phyloP scores from a whole-genome alignment of 2,888 invertebrate genomes.

The Noctua comes region DNA sequence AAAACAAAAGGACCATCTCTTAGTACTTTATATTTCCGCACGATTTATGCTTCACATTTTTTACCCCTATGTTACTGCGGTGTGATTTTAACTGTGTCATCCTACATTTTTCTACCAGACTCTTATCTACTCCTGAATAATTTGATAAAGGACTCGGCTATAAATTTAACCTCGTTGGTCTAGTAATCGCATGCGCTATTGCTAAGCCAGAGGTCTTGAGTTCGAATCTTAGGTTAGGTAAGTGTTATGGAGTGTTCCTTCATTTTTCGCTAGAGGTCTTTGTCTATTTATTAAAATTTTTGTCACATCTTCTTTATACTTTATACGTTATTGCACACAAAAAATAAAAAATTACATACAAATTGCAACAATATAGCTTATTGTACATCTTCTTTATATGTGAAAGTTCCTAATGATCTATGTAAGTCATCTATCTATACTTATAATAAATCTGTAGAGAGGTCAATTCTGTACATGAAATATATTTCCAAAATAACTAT shows the following conservation, averaged over 20 bases:
- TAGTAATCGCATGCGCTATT: not conserved
- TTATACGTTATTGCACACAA: too few relatives aligned
- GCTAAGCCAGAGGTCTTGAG: not conserved
- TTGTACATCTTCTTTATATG: too few relatives aligned
- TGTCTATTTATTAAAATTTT: too few relatives aligned
- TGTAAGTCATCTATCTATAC: too few relatives aligned
- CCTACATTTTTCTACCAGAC: conserved; percentile 34
- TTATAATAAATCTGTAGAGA: too few relatives aligned
- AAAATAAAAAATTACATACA: too few relatives aligned
- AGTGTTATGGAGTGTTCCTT: not conserved
- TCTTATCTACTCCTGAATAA: not conserved
- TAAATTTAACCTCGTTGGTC: not conserved
- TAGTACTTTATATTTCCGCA: conserved; percentile 7
- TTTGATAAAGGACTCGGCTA: not conserved
- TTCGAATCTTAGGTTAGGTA: not conserved
- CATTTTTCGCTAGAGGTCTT: not conserved
- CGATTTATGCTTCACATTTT: conserved; percentile 46
- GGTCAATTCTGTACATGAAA: too few relatives aligned
- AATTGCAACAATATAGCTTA: too few relatives aligned
- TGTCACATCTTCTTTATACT: too few relatives aligned
- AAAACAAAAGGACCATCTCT: conserved; percentile 27
- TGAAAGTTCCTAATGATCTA: too few relatives aligned
- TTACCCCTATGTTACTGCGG: conserved; percentile 21
- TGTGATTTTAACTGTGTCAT: conserved; percentile 30
- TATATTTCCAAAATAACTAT: too few relatives aligned